Conservation (phyloP, 2,888 invertebrate species). For the Euzophera pinguis region DNA sequence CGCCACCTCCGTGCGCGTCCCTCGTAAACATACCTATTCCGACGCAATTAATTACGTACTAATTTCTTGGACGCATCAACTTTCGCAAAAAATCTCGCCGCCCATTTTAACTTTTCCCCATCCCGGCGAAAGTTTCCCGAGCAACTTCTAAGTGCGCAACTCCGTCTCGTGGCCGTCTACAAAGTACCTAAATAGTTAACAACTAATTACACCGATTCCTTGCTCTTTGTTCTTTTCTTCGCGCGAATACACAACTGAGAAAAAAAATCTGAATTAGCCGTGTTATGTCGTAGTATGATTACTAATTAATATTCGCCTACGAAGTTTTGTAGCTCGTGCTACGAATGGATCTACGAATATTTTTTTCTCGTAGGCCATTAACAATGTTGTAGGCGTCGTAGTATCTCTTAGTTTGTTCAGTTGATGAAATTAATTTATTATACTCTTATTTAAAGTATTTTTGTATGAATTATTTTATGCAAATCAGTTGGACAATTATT, state of each 20-base stretch:
- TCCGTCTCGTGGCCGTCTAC: constrained; percentile 55
- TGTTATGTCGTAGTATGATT: not conserved
- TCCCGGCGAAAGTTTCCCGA: constrained; percentile 31
- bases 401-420: too few relatives aligned
- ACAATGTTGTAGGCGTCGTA: too few relatives aligned
- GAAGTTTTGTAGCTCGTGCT: constrained; percentile 30
- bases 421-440: too few relatives aligned
- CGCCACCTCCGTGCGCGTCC: constrained; percentile 42
- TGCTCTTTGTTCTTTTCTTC: constrained; percentile 30
- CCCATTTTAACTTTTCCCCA: constrained; percentile 36
- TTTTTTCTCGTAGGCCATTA: not conserved
- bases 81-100: constrained; percentile 36
- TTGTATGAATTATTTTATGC: too few relatives aligned
- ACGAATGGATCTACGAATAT: constrained; percentile 27
- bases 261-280: not conserved
- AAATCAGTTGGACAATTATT: too few relatives aligned
- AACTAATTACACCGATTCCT: constrained; percentile 37
- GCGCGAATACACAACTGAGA: constrained; percentile 14
- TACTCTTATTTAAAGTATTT: too few relatives aligned
- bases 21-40: constrained; percentile 60
- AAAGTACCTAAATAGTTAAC: constrained; percentile 40
- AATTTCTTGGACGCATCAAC: constrained; percentile 51
- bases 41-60: constrained; percentile 61
- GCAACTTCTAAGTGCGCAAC: constrained; percentile 52
- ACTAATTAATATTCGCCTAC: constrained; percentile 4